phyloP scores from a whole-genome alignment of 2,888 invertebrate genomes.

The Campopleginae sp. region DNA sequence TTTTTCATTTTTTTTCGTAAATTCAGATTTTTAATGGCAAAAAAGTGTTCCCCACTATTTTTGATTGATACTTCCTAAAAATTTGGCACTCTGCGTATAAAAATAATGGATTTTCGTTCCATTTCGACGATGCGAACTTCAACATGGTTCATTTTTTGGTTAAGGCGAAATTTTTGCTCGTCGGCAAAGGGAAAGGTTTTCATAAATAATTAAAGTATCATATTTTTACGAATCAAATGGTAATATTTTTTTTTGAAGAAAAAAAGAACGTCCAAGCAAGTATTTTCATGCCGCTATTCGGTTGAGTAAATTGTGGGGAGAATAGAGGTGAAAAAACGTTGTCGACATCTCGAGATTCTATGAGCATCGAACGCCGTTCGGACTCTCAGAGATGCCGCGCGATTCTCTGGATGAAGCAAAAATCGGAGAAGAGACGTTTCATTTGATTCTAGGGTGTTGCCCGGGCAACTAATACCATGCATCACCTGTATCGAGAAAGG shows the following conservation, averaged over 20 bases:
- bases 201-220: not conserved
- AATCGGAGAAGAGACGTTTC: slow-evolving; percentile 47
- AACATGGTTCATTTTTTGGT: not conserved
- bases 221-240: not conserved
- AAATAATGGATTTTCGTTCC: too few relatives aligned
- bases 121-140: too few relatives aligned
- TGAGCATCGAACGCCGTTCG: slow-evolving; percentile 5
- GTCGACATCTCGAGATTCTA: slow-evolving; percentile 22
- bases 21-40: too few relatives aligned
- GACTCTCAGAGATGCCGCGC: not conserved
- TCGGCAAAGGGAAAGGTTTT: not conserved
- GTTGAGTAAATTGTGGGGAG: not conserved
- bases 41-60: too few relatives aligned
- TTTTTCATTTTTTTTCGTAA: too few relatives aligned
- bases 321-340: slow-evolving; percentile 6
- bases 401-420: slow-evolving; percentile 1
- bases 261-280: too few relatives aligned
- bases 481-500: slow-evolving; percentile 71
- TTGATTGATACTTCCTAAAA: too few relatives aligned
- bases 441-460: slow-evolving; percentile 75
- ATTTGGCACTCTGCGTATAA: too few relatives aligned
- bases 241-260: not conserved
- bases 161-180: not conserved
- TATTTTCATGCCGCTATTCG: not conserved
- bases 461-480: slow-evolving; percentile 73